These are phyloP conservation scores for Erpornis zantholeuca DNA, from an alignment of 2,113 vertebrate species.

Conservation along the genomic window DNA sequence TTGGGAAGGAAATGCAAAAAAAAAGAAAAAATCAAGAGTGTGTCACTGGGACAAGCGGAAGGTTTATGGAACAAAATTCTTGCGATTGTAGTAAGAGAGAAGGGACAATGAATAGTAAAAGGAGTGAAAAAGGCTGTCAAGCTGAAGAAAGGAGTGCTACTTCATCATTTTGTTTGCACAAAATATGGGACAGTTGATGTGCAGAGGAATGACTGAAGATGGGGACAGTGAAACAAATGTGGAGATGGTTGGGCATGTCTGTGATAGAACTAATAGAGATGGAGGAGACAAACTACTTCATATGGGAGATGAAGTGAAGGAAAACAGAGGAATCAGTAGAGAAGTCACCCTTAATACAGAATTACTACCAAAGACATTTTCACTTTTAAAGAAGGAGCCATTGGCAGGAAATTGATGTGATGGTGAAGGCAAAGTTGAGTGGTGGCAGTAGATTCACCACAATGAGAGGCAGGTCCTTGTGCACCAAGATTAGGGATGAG, in stretches of 20 bases:
- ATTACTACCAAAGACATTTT: not conserved
- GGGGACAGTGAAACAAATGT: not conserved
- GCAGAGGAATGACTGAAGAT: not conserved
- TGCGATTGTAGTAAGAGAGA: not conserved
- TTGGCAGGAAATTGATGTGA: rapidly evolving
- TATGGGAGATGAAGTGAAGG: not conserved
- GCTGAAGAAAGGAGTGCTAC: not conserved
- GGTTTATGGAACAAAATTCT: not conserved
- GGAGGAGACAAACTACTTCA: not conserved
- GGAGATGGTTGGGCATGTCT: not conserved
- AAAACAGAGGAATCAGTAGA: not conserved
- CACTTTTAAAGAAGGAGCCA: not conserved
- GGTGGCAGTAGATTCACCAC: not conserved
- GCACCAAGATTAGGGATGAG: not conserved
- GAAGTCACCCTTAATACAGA: not conserved
- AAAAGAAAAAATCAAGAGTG: not conserved
- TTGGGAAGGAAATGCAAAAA: not conserved
- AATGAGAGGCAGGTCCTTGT: not conserved
- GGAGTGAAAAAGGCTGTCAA: not conserved
- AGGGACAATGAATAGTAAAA: not conserved
- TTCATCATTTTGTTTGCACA: not conserved
- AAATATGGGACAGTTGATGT: not conserved
- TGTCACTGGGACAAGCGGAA: not conserved
- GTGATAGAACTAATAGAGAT: not conserved
- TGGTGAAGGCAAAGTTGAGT: not conserved